These are phyloP conservation scores for Esox niger DNA, from an alignment of 2,113 vertebrate species.

Conservation along the genomic window DNA sequence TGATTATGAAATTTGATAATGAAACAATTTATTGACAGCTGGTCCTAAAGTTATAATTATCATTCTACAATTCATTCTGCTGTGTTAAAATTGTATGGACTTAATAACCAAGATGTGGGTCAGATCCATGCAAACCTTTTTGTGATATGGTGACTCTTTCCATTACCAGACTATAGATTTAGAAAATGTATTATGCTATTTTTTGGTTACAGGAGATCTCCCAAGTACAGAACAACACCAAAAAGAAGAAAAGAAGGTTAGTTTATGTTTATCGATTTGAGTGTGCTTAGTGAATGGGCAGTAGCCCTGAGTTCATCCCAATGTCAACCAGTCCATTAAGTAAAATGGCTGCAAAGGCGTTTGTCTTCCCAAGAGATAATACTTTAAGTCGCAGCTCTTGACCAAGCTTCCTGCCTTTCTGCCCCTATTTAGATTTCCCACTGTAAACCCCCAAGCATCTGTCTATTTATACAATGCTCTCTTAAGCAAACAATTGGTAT, in stretches of 20 bases:
- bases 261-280: neutral
- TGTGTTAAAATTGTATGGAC: neutral
- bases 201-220: conserved; percentile 61
- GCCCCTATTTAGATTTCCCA: neutral
- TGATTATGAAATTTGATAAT: conserved; percentile 53
- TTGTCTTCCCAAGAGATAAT: conserved; percentile 50
- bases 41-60: conserved; percentile 13
- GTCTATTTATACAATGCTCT: conserved; percentile 3
- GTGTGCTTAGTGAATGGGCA: conserved; percentile 38
- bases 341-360: conserved; percentile 41
- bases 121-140: neutral
- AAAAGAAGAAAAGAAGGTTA: conserved; percentile 70
- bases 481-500: conserved; percentile 9
- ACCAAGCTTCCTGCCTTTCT: conserved; percentile 11
- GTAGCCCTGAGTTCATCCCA: neutral
- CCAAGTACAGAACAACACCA: conserved; percentile 39
- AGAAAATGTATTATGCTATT: neutral
- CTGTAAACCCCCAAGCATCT: conserved; percentile 15
- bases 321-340: neutral
- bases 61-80: neutral
- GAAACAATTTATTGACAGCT: conserved; percentile 34
- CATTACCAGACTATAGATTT: neutral
- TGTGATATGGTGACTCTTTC: too few species aligned
- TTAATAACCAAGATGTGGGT: neutral
- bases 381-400: conserved; percentile 46